Percentiles rank a stretch among this genome's conserved stretches.
Evolutionary conservation across 2,113 vertebrate genomes (phyloP).

Genomic region (Ceyx melanurus): DNA sequence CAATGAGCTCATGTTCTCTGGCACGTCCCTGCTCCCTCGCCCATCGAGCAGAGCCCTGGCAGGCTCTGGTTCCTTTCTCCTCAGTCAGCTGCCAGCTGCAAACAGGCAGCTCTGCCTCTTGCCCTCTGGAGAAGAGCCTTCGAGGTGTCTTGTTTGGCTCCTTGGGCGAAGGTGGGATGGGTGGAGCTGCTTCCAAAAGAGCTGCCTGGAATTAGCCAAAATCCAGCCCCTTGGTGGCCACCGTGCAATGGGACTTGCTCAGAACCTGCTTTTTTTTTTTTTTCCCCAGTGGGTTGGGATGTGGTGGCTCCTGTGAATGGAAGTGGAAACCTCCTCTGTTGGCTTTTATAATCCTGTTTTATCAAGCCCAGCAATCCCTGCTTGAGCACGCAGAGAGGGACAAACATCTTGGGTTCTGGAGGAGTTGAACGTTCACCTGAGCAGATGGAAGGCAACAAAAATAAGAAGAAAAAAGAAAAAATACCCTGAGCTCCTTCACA

Average conservation of each 20-base stretch:
- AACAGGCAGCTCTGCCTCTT: background rate
- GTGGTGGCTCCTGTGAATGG: fast-evolving
- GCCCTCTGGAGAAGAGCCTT: background rate
- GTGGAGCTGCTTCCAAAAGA: background rate
- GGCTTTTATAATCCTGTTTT: constrained; percentile 50
- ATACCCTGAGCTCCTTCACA: background rate
- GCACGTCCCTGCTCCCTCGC: background rate
- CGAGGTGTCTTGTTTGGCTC: background rate
- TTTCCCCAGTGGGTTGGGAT: background rate
- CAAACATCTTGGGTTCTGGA: background rate
- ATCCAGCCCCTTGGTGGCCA: background rate
- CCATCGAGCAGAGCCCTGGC: background rate
- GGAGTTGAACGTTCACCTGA: background rate
- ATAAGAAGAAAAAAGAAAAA: background rate
- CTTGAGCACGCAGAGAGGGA: background rate
- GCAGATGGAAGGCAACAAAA: background rate
- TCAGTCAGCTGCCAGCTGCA: background rate
- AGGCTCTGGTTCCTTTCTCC: background rate
- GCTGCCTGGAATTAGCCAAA: background rate
- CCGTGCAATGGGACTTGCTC: background rate
- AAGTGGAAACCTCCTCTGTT: background rate
- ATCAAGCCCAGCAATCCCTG: background rate
- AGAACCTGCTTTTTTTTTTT: background rate
- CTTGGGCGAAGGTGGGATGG: background rate
- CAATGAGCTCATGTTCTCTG: constrained; percentile 30